Conservation (phyloP, 2,113 vertebrate genomes). For the Phylloscopus whistleri region DNA sequence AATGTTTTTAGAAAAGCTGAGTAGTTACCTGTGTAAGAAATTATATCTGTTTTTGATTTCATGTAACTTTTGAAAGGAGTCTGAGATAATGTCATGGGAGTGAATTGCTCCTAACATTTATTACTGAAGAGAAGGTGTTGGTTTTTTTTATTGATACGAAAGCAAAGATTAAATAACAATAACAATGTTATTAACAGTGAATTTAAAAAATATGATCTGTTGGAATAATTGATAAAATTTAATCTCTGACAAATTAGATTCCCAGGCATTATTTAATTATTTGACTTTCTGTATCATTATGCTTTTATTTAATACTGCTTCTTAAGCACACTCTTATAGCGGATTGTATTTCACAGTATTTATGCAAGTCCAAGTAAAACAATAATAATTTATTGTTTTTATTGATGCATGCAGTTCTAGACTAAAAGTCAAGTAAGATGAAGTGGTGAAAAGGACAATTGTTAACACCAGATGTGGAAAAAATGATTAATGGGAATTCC, state of each 20-base stretch:
- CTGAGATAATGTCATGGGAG: not conserved
- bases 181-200: not conserved
- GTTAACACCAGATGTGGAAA: slow-evolving; percentile 9
- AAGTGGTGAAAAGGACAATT: not conserved
- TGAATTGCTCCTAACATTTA: not conserved
- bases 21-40: not conserved
- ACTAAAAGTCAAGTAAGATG: not conserved
- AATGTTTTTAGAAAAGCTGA: not conserved
- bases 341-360: not conserved
- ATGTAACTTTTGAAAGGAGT: not conserved
- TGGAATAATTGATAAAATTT: not conserved
- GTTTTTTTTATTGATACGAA: not conserved
- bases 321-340: not conserved
- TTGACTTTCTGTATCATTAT: not conserved
- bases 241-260: not conserved
- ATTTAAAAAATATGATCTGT: not conserved
- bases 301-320: not conserved
- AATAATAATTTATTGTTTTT: not conserved
- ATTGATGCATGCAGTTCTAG: not conserved
- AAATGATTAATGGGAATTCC: not conserved
- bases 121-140: not conserved
- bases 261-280: not conserved
- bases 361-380: not conserved
- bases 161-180: not conserved
- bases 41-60: not conserved